phyloP scores from a whole-genome alignment of 1,140 invertebrate species.

The Drepana arcuata region DNA sequence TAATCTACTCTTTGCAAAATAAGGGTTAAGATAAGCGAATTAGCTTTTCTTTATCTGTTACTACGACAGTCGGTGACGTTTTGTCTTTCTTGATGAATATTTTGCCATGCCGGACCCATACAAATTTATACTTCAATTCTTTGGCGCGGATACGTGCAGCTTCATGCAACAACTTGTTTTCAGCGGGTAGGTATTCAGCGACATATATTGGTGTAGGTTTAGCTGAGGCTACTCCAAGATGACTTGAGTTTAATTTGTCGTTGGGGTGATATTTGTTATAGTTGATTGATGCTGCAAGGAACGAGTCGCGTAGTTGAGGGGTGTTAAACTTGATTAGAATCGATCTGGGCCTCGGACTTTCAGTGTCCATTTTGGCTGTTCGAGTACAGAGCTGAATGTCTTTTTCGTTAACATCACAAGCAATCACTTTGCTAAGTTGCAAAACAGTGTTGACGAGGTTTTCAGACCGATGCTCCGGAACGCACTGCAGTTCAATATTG shows the following conservation, averaged over 20 bases:
- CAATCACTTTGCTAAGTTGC: slow-evolving; percentile 5
- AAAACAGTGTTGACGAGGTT: slow-evolving; percentile 10
- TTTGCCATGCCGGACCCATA: slow-evolving; percentile 15
- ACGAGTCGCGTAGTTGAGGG: no score
- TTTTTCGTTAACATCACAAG: slow-evolving; percentile 3
- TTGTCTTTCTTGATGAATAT: slow-evolving; percentile 12
- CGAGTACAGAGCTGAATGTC: slow-evolving; percentile 11
- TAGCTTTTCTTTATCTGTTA: slow-evolving; percentile 3
- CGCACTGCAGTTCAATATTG: slow-evolving; percentile 18
- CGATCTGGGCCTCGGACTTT: no score
- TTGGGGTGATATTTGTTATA: no score
- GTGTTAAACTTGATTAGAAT: no score
- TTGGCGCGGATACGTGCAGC: slow-evolving; percentile 7
- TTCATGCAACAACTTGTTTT: slow-evolving; percentile 15
- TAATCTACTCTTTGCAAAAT: no score
- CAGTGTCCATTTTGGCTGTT: slow-evolving; percentile 12
- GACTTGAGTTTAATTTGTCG: no score
- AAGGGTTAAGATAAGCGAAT: not conserved
- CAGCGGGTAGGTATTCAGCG: slow-evolving; percentile 10
- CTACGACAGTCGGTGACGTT: slow-evolving; percentile 1
- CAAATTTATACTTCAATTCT: slow-evolving; percentile 7
- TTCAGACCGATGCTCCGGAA: slow-evolving; percentile 16
- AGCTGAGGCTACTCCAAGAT: no score
- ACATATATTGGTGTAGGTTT: slow-evolving; percentile 8
- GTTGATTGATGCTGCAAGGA: no score